Base-by-base conservation (phyloP, 2,888 invertebrate species). In the Drosophila subquinaria region DNA sequence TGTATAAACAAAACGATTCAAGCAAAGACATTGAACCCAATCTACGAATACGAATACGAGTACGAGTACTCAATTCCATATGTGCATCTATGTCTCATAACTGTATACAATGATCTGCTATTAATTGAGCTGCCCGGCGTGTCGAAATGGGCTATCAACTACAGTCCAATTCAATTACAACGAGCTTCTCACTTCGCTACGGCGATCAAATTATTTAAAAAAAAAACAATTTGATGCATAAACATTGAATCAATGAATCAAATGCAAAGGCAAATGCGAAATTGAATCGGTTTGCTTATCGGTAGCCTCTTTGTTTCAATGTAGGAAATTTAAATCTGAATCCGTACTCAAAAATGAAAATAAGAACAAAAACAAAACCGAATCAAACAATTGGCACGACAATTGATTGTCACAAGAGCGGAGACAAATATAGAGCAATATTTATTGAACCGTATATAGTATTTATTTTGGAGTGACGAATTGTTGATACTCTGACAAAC, bases 1-100 rank as follows among this genome's bases (percentile, higher is more conserved):
- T 15, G 27, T 48, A 51, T 45, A 73, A 66, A 51, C 50, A 57
- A 65, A 56, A 36, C 51, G 36, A 43, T 64, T 64, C 51, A 56
- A 6, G 27, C 45, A 40, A 79, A 82, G 73, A 80, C 85, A 87
- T 87, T 87, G 84, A 84, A 76, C 72, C 61, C 77, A 82, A 81
- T 81, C 76, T 65, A 8, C 38, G 30, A 30, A 8, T 30, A 30
- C 8, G 8, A 1, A 27, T 23, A 23, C 23, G n/a, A 38, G n/a
- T 23, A 23, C 23, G n/a, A 38, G n/a, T 38, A n/a, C n/a, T 36
- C 36, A 36, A 72, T 56, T 73, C 56, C 75, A 73, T 73, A 50
- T 76, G 76, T 67, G 66, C 23, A 45, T 13, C 45, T 38, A 43
- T 43, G 43, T 43, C 38, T 17, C 57, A 59, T 45, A 30, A 30